Percentiles rank a stretch among this genome's conserved stretches.
Conservation (phyloP, 2,797 vertebrate genomes). For the Champsocephalus esox region DNA sequence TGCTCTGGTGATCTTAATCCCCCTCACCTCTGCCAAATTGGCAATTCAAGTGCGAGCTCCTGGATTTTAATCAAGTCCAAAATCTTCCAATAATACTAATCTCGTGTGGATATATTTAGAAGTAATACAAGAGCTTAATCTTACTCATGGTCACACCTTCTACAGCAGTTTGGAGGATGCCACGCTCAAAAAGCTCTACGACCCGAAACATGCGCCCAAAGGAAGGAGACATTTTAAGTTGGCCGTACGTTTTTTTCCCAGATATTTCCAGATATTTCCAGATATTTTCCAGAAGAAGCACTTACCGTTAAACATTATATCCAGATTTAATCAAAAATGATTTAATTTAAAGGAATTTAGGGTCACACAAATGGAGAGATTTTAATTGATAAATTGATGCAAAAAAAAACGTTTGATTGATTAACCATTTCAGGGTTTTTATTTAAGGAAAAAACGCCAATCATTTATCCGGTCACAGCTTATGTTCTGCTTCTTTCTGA, state of each 20-base stretch:
- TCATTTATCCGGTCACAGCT: not conserved
- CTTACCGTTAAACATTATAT: no score
- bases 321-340: no score
- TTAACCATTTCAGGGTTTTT: not conserved
- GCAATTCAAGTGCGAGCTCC: constrained; percentile 16
- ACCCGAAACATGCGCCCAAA: not conserved
- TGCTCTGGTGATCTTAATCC: constrained; percentile 29
- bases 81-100: constrained; percentile 31
- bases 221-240: no score
- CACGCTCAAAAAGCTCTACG: not conserved
- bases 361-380: not conserved
- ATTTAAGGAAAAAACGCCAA: not conserved
- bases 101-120: not conserved
- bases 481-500: not conserved
- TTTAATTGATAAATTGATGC: not conserved
- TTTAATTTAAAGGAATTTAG: not conserved
- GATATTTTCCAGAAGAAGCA: no score
- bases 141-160: not conserved
- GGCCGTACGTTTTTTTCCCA: no score
- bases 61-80: constrained; percentile 14
- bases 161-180: not conserved
- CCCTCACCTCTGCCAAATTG: constrained; percentile 19
- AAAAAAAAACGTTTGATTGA: no score
- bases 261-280: no score
- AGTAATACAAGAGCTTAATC: constrained; percentile 7